phyloP scores from a whole-genome alignment of 2,888 invertebrate species.

The Lepidocyrtoides sp. region DNA sequence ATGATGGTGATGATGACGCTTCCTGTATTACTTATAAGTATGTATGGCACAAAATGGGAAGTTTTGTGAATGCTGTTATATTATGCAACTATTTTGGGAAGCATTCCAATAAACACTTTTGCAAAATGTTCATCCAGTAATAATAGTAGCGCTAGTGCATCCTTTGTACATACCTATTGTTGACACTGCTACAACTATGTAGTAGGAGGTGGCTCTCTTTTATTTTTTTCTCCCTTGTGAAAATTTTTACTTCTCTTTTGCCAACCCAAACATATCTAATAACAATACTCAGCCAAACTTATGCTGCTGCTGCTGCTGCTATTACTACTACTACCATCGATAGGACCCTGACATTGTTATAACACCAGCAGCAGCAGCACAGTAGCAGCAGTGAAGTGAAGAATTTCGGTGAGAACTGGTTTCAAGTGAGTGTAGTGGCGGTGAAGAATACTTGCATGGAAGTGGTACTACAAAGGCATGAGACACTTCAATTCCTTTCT shows the following conservation, averaged over 20 bases:
- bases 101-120: constrained; percentile 31
- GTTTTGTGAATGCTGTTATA: constrained; percentile 7
- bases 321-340: background rate
- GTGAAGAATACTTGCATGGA: background rate
- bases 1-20: background rate
- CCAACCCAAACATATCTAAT: too few species aligned
- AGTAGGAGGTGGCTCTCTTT: too few species aligned
- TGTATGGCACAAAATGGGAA: background rate
- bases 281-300: too few species aligned
- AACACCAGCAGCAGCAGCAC: background rate
- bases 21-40: background rate
- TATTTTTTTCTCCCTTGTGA: too few species aligned
- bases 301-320: too few species aligned
- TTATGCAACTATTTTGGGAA: constrained; percentile 63
- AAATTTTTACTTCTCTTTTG: too few species aligned
- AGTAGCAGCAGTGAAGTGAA: background rate
- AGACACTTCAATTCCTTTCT: background rate
- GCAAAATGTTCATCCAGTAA: constrained; percentile 12
- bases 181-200: too few species aligned
- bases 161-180: too few species aligned
- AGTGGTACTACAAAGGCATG: background rate
- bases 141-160: background rate
- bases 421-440: constrained; percentile 13
- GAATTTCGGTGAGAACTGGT: constrained; percentile 15
- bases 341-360: constrained; percentile 17